Evolutionary conservation across 2,797 vertebrate species (phyloP), one percentile per base, ranked within the genome.

Genomic region (Anableps anableps): DNA sequence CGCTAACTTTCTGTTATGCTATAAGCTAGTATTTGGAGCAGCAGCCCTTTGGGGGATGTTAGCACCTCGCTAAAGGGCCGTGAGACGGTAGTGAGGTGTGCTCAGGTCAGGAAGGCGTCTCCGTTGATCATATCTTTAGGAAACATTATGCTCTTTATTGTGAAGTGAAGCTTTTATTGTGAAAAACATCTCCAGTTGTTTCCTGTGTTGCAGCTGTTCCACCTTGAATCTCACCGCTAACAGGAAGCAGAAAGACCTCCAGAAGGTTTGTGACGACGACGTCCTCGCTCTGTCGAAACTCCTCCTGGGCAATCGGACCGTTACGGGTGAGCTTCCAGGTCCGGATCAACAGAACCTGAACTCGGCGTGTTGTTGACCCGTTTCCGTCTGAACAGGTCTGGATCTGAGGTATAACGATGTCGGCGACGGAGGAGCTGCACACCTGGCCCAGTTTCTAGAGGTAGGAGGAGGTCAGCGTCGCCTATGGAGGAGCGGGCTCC

Each of bases 401-500:
- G 96, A 98, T 83, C 76, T 98, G 50, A 88, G 95, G 21, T 98
- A 94, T 75, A 98, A 98, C 45, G 51, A 91, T 77, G 76, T 99
- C 74, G 93, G 94, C 10, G 95, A 98, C 84, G 83, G 85, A 70
- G 98, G 97, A 8, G 95, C 92, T 0, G 75, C 64, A 73, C 91
- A 96, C 45, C 43, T 97, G 4, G 94, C 95, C 50, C 80, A 88
- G 0, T 94, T 98, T 26, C 88, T 99, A 45, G 90, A 97, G 97
- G 98, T 83, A 51, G 9, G 58, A 29, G 58, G 29, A 55, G 13
- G n/a, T n/a, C n/a, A n/a, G n/a, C n/a, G n/a, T n/a, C n/a, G n/a
- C n/a, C n/a, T n/a, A n/a, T n/a, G n/a, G 53, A n/a, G 53, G 53
- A 55, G 53, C 26, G 53, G 53, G 23, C 53, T 55, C 23, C 23